Percentiles rank a stretch among this genome's conserved stretches.
These are phyloP conservation scores for Bubalus kerabau DNA, from an alignment of 2,113 vertebrate species.

Conservation along the genomic window DNA sequence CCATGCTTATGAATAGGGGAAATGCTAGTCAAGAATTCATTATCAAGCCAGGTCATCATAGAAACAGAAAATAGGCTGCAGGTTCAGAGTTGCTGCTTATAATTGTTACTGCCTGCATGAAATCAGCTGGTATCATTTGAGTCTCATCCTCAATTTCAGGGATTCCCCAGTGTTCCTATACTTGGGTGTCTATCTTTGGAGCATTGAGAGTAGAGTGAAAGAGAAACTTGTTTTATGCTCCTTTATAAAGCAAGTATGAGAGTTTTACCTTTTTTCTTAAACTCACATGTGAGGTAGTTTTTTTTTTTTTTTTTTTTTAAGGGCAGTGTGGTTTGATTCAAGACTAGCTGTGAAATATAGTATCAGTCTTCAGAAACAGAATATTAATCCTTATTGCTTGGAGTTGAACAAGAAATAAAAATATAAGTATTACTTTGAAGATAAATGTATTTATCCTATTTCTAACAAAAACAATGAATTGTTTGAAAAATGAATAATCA, in stretches of 20 bases:
- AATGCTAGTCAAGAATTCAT: background rate
- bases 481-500: background rate
- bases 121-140: background rate
- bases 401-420: background rate
- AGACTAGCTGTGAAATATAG: background rate
- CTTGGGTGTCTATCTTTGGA: background rate
- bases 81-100: background rate
- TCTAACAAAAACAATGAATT: background rate
- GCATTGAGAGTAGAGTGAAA: background rate
- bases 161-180: background rate
- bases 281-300: background rate
- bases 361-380: background rate
- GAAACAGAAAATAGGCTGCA: background rate
- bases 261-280: background rate
- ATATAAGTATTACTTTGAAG: background rate
- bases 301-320: background rate
- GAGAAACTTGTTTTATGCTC: background rate
- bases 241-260: background rate
- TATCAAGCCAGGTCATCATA: background rate
- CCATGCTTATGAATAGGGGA: background rate
- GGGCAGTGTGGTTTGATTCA: background rate
- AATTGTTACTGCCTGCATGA: background rate
- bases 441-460: background rate
- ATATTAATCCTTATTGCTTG: background rate
- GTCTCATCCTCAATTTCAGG: background rate